Evolutionary conservation across 2,113 vertebrate species (phyloP).

Genomic region (Anarrhichthys ocellatus): DNA sequence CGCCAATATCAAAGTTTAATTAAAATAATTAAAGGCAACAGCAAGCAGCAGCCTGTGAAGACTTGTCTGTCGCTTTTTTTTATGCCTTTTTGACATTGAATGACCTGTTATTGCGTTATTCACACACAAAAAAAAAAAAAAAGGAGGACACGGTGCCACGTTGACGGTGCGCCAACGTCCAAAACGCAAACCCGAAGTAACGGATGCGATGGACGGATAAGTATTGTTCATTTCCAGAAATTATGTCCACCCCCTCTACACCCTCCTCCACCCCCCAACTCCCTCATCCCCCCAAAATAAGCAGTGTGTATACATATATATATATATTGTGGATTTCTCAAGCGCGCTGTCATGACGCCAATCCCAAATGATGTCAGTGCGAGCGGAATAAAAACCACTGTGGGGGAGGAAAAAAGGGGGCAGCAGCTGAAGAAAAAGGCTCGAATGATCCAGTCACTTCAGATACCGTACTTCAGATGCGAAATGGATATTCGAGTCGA

Average conservation of each 20-base stretch:
- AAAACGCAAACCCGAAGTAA: slow-evolving; percentile 76
- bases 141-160: slow-evolving; percentile 72
- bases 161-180: slow-evolving; percentile 62
- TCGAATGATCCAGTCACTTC: slow-evolving; percentile 99
- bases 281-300: slow-evolving; percentile 38
- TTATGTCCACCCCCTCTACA: slow-evolving; percentile 71
- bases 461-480: slow-evolving; percentile 95
- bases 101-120: slow-evolving; percentile 89
- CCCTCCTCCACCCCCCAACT: slow-evolving; percentile 39
- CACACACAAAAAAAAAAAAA: slow-evolving; percentile 30
- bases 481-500: slow-evolving; percentile 99
- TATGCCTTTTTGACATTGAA: slow-evolving; percentile 94
- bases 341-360: slow-evolving; percentile 89
- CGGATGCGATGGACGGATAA: slow-evolving; percentile 83
- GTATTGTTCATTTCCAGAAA: slow-evolving; percentile 88
- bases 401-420: slow-evolving; percentile 85
- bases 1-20: slow-evolving; percentile 95
- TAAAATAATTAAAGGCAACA: slow-evolving; percentile 98
- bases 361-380: slow-evolving; percentile 92
- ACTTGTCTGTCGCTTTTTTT: slow-evolving; percentile 92
- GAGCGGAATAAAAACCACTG: slow-evolving; percentile 83
- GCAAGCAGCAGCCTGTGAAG: slow-evolving; percentile 97
- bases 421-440: slow-evolving; percentile 95
- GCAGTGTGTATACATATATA: slow-evolving; percentile 40
- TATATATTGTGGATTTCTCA: slow-evolving; percentile 81